Percentiles rank a stretch among this genome's conserved stretches.
phyloP scores from a whole-genome alignment of 2,113 vertebrate genomes.

The Tetrax tetrax region DNA sequence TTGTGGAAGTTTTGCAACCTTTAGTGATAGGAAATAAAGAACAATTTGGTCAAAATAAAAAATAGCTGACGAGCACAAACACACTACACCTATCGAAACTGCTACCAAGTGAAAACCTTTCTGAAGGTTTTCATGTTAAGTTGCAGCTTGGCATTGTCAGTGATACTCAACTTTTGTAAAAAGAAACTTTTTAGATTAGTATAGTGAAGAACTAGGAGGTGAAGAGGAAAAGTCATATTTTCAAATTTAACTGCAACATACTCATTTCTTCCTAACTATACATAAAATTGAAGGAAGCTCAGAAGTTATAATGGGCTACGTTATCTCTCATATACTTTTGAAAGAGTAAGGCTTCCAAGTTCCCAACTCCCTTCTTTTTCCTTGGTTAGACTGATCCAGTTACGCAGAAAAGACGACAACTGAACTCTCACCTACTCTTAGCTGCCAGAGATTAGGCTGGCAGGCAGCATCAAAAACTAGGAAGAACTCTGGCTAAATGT shows the following conservation, averaged over 20 bases:
- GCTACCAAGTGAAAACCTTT: neutral
- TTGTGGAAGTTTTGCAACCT: constrained; percentile 88
- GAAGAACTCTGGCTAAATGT: neutral
- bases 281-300: neutral
- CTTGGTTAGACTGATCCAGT: neutral
- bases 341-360: neutral
- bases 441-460: neutral
- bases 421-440: neutral
- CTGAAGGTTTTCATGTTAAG: neutral
- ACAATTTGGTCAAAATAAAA: neutral
- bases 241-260: neutral
- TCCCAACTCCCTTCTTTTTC: neutral
- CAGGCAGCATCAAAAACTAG: neutral
- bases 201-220: neutral
- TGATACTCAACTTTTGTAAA: neutral
- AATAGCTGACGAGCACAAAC: neutral
- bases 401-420: neutral
- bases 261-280: neutral
- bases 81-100: neutral
- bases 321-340: neutral
- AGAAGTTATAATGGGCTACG: neutral
- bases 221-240: neutral
- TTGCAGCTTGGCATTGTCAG: neutral
- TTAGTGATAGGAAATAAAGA: neutral
- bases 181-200: neutral